Base-by-base conservation (phyloP, 2,888 invertebrate genomes). In the Acronicta alni region DNA sequence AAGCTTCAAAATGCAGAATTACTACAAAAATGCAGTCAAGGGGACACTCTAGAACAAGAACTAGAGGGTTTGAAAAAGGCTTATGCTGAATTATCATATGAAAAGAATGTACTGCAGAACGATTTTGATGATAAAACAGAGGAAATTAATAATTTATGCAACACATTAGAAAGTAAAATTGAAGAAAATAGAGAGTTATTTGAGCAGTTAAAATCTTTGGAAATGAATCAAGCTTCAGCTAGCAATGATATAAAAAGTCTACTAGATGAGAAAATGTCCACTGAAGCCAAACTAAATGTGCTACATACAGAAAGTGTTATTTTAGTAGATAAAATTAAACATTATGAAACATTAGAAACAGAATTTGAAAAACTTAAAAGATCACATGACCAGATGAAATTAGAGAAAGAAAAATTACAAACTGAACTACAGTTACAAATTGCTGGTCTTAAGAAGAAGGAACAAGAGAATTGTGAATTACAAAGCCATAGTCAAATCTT, bases 341-440 rank as follows among this genome's bases (percentile, higher is more conserved):
- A 82, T 37, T 86, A 84, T 62, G 81, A 87, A 75, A 26, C 17
- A 16, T 68, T 91, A 72, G 79, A 89, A 80, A 70, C 45, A 14
- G 82, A 90, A 41, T 86, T 82, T 32, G 61, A 82, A 23, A 65
- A 83, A 37, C 60, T 93, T 43, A 85, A 85, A 78, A 58, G 23
- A 44, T 75, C 77, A 5, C 71, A 86, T 51, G 66, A 83, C 15
- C 39, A 78, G 69, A 69, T 88, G 0, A 77, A 73, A 61, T 17
- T 32, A 1, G 89, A 91, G 67, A 92, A 89, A 45, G 81, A 89
- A 42, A 80, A 71, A 32, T 72, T 93, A 38, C 76, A 86, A 70
- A 64, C 58, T 39, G 80, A 88, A 64, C 68, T 91, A 30, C 70
- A 82, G 41, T 62, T 30, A 4, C 81, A 88, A 68, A 43, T 77